Conservation (phyloP, 2,113 vertebrate genomes). For the Myrmophylax atrothorax region DNA sequence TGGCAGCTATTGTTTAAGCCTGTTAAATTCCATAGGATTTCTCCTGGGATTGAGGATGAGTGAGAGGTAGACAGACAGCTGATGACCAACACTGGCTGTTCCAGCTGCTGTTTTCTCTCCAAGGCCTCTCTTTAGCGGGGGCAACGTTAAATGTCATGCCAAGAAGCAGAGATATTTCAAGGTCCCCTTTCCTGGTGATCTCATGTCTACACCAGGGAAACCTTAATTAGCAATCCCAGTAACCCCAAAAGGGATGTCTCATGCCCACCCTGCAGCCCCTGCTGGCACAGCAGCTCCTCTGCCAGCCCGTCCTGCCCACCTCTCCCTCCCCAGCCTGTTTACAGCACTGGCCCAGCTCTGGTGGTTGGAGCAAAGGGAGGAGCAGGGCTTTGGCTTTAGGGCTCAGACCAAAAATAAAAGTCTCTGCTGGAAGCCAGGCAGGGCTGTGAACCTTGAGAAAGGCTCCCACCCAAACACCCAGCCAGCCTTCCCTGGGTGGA, state of each 20-base stretch:
- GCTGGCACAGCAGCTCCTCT: background rate
- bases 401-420: constrained; percentile 57
- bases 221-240: constrained; percentile 36
- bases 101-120: constrained; percentile 25
- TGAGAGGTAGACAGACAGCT: constrained; percentile 1
- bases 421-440: constrained; percentile 6
- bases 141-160: constrained; percentile 19
- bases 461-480: constrained; percentile 22
- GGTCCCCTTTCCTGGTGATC: constrained; percentile 12
- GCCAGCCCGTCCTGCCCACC: background rate
- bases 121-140: background rate
- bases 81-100: background rate
- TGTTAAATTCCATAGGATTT: constrained; percentile 46
- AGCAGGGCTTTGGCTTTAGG: constrained; percentile 47
- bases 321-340: constrained; percentile 18
- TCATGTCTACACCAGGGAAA: constrained; percentile 27
- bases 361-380: constrained; percentile 37
- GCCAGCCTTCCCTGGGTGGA: constrained; percentile 5
- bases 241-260: background rate
- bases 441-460: constrained; percentile 24
- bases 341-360: background rate
- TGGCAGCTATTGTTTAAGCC: constrained; percentile 19
- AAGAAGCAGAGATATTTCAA: constrained; percentile 29
- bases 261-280: background rate
- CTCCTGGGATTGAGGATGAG: background rate